phyloP scores from a whole-genome alignment of 1,140 invertebrate species.

The Bursaphelenchus mucronatus region DNA sequence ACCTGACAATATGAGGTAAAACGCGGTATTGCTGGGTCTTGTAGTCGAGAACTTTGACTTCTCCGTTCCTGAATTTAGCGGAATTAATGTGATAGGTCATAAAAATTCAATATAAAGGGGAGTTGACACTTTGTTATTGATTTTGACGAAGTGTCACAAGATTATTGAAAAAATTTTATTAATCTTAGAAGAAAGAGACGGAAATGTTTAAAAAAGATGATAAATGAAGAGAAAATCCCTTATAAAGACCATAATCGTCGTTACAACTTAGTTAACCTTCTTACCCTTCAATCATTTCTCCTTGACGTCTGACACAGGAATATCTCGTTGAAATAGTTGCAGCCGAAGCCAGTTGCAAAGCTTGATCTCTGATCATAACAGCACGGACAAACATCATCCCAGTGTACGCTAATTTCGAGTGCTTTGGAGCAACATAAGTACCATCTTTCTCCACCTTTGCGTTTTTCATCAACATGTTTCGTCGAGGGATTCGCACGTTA shows the following conservation, averaged over 20 bases:
- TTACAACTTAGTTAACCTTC: background rate
- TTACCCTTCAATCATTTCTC: slow-evolving; percentile 63
- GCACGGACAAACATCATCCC: slow-evolving; percentile 63
- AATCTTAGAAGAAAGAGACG: too few species aligned
- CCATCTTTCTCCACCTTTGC: slow-evolving; percentile 72
- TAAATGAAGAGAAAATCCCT: too few species aligned
- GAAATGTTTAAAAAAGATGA: too few species aligned
- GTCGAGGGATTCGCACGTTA: slow-evolving; percentile 77
- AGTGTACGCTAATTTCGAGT: slow-evolving; percentile 81
- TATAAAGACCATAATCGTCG: background rate
- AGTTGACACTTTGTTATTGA: too few species aligned
- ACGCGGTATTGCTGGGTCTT: slow-evolving; percentile 85
- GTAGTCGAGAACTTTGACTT: slow-evolving; percentile 84
- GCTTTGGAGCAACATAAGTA: slow-evolving; percentile 77
- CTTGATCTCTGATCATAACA: slow-evolving; percentile 34
- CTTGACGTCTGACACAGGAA: slow-evolving; percentile 64
- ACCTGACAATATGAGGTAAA: slow-evolving; percentile 74
- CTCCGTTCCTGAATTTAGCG: slow-evolving; percentile 62
- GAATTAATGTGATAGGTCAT: too few species aligned
- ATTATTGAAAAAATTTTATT: too few species aligned
- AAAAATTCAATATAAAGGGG: too few species aligned
- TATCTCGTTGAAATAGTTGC: slow-evolving; percentile 68
- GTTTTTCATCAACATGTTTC: slow-evolving; percentile 88
- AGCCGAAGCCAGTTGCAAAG: slow-evolving; percentile 48
- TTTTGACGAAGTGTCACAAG: too few species aligned